A percentile compares a stretch with the other conserved stretches of the same genome.
Evolutionary conservation across 2,888 invertebrate species (phyloP).

Genomic region (Frankliniella intonsa): DNA sequence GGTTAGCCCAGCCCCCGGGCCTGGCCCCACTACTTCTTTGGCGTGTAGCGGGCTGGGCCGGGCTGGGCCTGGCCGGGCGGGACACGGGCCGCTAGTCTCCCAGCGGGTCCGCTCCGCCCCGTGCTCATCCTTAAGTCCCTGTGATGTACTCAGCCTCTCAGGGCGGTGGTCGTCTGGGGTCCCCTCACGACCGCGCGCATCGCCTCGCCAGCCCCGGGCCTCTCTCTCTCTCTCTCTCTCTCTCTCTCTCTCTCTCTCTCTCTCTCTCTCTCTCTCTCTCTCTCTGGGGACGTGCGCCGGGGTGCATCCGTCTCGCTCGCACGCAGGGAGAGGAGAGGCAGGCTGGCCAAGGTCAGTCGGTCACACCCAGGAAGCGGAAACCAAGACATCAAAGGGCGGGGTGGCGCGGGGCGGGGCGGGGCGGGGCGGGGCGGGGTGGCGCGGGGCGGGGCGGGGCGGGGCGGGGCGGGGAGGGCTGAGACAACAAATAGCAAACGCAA

Average conservation of each 20-base stretch:
- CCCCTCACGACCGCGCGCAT: not conserved
- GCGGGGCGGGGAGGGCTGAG: not conserved
- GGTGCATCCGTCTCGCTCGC: not conserved
- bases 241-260: not conserved
- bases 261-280: too few relatives aligned
- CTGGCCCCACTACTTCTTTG: not conserved
- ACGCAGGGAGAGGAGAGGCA: not conserved
- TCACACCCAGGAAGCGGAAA: slow-evolving; percentile 1
- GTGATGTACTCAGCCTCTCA: not conserved
- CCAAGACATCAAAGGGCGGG: not conserved
- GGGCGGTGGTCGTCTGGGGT: not conserved
- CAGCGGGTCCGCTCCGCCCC: not conserved
- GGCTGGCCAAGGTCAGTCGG: not conserved
- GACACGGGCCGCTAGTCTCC: not conserved
- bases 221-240: not conserved
- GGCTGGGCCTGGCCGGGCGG: not conserved
- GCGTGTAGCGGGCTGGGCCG: not conserved
- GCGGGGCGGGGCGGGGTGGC: not conserved
- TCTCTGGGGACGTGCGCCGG: not conserved
- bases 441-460: not conserved
- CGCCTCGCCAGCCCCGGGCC: not conserved
- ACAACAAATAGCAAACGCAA: too few relatives aligned
- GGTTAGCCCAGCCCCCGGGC: too few relatives aligned
- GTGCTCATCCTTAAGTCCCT: slow-evolving; percentile 16
- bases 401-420: not conserved